Evolutionary conservation across 2,888 invertebrate species (phyloP), one percentile per base, ranked within the genome.

Genomic region (Gnatocerus cornutus): DNA sequence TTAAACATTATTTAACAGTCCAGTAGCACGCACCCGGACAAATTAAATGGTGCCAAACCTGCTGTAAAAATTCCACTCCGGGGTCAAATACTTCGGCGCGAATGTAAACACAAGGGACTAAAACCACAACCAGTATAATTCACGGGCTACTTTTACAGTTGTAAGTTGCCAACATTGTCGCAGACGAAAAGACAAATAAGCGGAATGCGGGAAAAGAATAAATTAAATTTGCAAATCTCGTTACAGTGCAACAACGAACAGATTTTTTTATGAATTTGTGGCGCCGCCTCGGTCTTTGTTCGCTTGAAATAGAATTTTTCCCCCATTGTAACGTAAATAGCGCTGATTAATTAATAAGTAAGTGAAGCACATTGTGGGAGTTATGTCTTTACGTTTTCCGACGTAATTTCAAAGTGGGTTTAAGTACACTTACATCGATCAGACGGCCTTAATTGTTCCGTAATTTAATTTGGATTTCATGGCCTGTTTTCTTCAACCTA

Each of bases 141-240:
- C 74, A 74, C 72, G 64, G 71, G 69, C 69, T 72, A 74, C 72
- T 78, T 77, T 76, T 76, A 75, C 74, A 72, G 74, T 72, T 75
- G 73, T 71, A 75, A 74, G 72, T 74, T 74, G 78, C 74, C 74
- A 74, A 68, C 74, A 68, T 64, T 76, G 76, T 73, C 75, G 72
- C 66, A 63, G 65, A 71, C 64, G 66, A 69, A 62, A 72, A 72
- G 74, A 77, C 73, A 77, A 75, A 76, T 74, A 56, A 73, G 72
- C 68, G 65, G 46, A 62, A 69, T 65, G 74, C 73, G 71, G 71
- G 69, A 69, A 69, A 68, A 62, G 71, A 72, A 73, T 71, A 73
- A 73, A 76, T 77, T 74, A 74, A 74, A 75, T 73, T 74, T 70
- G 72, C 71, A 76, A 74, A 76, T 77, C 72, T 76, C 72, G 72